Evolutionary conservation across 2,113 vertebrate species (phyloP), one percentile per base, ranked within the genome.

Genomic region (Telmatochromis bifrenatus): DNA sequence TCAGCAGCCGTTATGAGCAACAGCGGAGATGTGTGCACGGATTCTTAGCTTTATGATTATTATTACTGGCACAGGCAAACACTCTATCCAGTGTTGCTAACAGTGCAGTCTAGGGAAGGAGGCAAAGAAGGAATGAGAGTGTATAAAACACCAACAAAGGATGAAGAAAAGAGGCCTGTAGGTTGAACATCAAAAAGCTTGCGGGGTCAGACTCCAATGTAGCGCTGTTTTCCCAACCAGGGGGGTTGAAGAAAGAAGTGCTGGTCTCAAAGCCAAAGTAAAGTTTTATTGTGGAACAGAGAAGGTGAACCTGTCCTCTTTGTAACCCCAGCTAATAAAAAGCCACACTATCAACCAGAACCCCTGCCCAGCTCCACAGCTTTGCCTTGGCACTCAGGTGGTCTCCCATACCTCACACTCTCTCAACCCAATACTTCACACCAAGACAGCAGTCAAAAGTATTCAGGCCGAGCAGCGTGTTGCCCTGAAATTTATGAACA

Each of bases 41-140:
- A 89, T 93, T 90, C 87, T 90, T 79, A 85, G 87, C 84, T 94
- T 93, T 91, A 94, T 91, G 92, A 86, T 83, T 94, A 68, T 92
- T 93, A 47, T 93, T 88, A 37, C 89, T 93, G 94, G 94, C 90
- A 7, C 81, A 7, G 6, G 7, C 35, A 88, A 85, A 35, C 62
- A 79, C 73, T 85, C 73, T 23, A 45, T 58, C 11, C 75, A 58
- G 79, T 13, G 81, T 82, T 58, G 83, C 82, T 75, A n/a, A 84
- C 87, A 11, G 53, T n/a, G 79, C 3, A 89, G 68, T 19, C 53
- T 6, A 88, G 65, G 86, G 60, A 60, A 79, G 45, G 62, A 70
- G 87, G 51, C 11, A 9, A 87, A 49, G 53, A 9, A 81, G 47
- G 79, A 83, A 81, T 51, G 83, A 82, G 60, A 82, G 77, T 45